A percentile compares a stretch with the other conserved stretches of the same genome.
Evolutionary conservation across 2,888 invertebrate species (phyloP).

Genomic region (Drosophila flavopinicola): DNA sequence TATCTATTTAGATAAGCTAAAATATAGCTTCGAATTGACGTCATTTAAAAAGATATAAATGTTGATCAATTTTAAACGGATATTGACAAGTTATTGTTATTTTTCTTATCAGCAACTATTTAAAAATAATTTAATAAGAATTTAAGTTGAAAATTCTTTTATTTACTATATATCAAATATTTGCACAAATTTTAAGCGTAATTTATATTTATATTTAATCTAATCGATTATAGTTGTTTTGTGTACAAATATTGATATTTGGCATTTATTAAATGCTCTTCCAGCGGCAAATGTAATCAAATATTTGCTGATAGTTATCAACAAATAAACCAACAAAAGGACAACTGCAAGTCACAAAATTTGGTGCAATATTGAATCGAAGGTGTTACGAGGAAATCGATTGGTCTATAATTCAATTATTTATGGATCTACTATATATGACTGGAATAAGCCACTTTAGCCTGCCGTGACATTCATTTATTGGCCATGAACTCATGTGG

Average conservation of each 20-base stretch:
- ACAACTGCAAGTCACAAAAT: constrained; percentile 37
- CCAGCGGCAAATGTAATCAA: constrained; percentile 18
- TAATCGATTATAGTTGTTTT: neutral
- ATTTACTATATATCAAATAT: neutral
- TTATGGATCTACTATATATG: constrained; percentile 18
- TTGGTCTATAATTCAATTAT: constrained; percentile 28
- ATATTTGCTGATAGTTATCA: constrained; percentile 8
- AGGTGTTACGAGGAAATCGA: neutral
- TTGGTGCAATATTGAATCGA: constrained; percentile 4
- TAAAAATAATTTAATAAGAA: neutral
- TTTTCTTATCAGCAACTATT: neutral
- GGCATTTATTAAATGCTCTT: constrained; percentile 13
- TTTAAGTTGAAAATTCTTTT: no score
- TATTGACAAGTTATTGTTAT: neutral
- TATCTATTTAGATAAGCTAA: neutral
- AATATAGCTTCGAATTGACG: neutral
- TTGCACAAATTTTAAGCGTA: neutral
- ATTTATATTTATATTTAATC: neutral
- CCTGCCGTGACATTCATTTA: constrained; percentile 31
- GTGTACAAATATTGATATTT: constrained; percentile 4
- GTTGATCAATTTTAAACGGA: neutral
- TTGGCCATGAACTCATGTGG: constrained; percentile 36
- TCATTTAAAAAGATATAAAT: neutral
- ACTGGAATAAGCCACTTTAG: constrained; percentile 15
- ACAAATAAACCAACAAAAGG: constrained; percentile 4